Evolutionary conservation across 2,888 invertebrate species (phyloP).

Genomic region (Atethmia centrago): DNA sequence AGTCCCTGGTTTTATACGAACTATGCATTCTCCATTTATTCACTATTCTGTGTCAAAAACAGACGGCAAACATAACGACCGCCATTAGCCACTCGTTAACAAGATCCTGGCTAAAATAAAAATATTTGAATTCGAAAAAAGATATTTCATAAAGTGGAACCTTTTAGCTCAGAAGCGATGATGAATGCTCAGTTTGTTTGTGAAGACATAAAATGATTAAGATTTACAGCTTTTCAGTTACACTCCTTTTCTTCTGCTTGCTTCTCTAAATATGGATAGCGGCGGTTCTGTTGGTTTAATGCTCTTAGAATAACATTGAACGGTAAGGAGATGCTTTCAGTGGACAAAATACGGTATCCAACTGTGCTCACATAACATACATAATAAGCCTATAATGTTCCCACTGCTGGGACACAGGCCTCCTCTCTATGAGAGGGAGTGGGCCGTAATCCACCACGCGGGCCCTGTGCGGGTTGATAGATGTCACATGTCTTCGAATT

Average conservation of each 20-base stretch:
- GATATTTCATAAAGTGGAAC: slow-evolving; percentile 37
- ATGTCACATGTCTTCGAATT: too few species aligned
- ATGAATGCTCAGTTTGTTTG: slow-evolving; percentile 46
- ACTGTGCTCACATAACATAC: too few species aligned
- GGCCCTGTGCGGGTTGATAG: too few species aligned
- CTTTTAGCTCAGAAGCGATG: slow-evolving; percentile 42
- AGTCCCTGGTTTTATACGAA: background rate
- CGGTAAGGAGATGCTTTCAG: background rate
- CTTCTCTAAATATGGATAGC: slow-evolving; percentile 4
- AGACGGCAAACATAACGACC: slow-evolving; percentile 62
- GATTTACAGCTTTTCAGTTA: slow-evolving; percentile 8
- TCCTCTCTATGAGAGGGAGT: too few species aligned
- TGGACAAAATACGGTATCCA: background rate
- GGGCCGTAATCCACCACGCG: too few species aligned
- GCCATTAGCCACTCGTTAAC: slow-evolving; percentile 73
- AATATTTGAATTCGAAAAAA: slow-evolving; percentile 56
- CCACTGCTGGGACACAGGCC: too few species aligned
- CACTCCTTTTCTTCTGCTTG: background rate
- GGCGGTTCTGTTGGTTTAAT: background rate
- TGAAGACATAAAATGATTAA: slow-evolving; percentile 34
- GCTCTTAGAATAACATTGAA: background rate
- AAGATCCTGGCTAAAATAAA: slow-evolving; percentile 61
- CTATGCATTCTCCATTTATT: slow-evolving; percentile 13
- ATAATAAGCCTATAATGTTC: too few species aligned
- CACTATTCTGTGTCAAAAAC: slow-evolving; percentile 15